Evolutionary conservation across 2,888 invertebrate species (phyloP).

Genomic region (Acanthosepion esculentum): DNA sequence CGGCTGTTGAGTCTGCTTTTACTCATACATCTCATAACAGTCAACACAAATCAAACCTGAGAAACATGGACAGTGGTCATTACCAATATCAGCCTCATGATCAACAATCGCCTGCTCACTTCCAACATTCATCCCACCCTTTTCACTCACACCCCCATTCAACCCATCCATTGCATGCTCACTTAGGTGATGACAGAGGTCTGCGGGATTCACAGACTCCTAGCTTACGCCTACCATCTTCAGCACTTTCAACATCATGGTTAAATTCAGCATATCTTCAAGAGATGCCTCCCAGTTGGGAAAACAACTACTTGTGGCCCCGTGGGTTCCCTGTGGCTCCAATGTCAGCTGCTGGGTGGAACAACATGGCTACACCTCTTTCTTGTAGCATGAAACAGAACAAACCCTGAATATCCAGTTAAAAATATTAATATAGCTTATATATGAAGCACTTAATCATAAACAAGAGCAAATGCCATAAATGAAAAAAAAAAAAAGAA

Average conservation of each 20-base stretch:
- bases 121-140: not conserved
- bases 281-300: slow-evolving; percentile 40
- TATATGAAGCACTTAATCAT: too few relatives aligned
- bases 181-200: not conserved
- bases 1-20: not conserved
- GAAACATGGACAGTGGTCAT: not conserved
- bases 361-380: not conserved
- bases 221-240: not conserved
- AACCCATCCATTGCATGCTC: slow-evolving; percentile 19
- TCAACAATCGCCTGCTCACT: not conserved
- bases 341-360: not conserved
- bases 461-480: too few relatives aligned
- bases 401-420: not conserved
- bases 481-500: too few relatives aligned
- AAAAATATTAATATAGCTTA: not conserved
- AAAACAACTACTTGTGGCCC: slow-evolving; percentile 38
- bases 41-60: not conserved
- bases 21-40: not conserved
- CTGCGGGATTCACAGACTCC: slow-evolving; percentile 37
- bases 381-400: slow-evolving; percentile 40
- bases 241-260: slow-evolving; percentile 4
- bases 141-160: not conserved
- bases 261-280: slow-evolving; percentile 33
- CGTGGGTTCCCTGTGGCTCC: slow-evolving; percentile 25
- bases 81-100: not conserved